Evolutionary conservation across 64 coral and sea anemone species (phyloP), one percentile per base, ranked within the genome.

Genomic region (Astreopora myriophthalma): DNA sequence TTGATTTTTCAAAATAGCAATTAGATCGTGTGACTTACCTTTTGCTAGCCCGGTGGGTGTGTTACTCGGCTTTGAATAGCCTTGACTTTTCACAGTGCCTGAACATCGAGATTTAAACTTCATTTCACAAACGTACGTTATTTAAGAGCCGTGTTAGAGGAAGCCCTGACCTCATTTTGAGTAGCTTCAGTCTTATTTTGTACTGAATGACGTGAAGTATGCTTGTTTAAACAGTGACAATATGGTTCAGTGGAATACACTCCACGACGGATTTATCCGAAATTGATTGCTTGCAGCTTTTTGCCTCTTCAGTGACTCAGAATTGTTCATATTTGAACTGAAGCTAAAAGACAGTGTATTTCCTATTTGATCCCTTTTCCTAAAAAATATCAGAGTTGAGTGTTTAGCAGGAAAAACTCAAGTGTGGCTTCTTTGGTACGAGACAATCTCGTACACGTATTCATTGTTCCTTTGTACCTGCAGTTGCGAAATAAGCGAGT

Each of bases 331-430:
- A 64, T 63, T 83, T 35, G 52, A 26, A 22, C 22, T 65, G 33
- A 65, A 83, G 34, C 57, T 83, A 64, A 57, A 83, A 83, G 57
- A 61, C 34, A 83, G 31, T 61, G 33, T 38, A 34, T 23, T 61
- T 61, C 24, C 26, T 19, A 23, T 0, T 71, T 29, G 1, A 12
- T 10, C 19, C 28, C 32, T 3, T 3, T 34, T 28, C 11, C 23
- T 58, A 1, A 14, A 58, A 3, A 20, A 17, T 14, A 17, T 58
- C 52, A 17, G 0, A 17, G 3, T 58, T 3, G 19, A 58, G 19
- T 58, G 12, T 58, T 58, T 58, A 20, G 19, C 52, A 3, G 10
- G 42, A 58, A n/a, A 44, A 3, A 11, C 40, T 8, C 11, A 44
- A 44, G 6, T 11, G 11, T 0, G 40, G 11, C 40, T 44, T 0